phyloP scores from a whole-genome alignment of 2,113 vertebrate genomes.

The Eidolon helvum region DNA sequence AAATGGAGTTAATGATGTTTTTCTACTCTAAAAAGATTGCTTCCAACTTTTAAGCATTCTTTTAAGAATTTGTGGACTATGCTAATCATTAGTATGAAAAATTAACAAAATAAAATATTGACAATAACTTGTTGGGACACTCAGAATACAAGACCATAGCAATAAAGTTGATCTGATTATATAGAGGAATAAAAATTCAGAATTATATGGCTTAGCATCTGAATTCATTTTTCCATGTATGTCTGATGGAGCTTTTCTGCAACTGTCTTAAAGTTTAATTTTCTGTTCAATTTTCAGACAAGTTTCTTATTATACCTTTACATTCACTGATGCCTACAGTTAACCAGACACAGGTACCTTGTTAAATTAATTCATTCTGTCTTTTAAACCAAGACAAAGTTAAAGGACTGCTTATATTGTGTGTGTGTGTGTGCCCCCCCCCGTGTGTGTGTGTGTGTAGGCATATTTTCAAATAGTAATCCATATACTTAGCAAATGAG shows the following conservation, averaged over 20 bases:
- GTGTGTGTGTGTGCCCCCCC: too few species aligned
- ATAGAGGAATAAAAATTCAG: neutral
- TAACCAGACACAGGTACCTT: slow-evolving; percentile 95
- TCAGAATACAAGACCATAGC: neutral
- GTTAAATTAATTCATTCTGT: slow-evolving; percentile 32
- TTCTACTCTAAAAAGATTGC: neutral
- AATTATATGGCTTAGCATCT: neutral
- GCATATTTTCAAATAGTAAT: slow-evolving; percentile 15
- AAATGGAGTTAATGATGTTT: neutral
- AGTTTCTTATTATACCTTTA: slow-evolving; percentile 96
- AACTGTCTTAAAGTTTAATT: slow-evolving; percentile 13
- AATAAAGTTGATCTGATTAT: neutral
- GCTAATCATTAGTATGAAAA: neutral
- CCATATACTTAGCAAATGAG: neutral
- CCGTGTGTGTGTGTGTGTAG: neutral
- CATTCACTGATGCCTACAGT: slow-evolving; percentile 99
- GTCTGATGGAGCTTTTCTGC: neutral
- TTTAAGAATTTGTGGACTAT: neutral
- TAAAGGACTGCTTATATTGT: neutral
- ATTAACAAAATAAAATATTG: neutral
- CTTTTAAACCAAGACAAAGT: neutral
- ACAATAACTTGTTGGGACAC: neutral
- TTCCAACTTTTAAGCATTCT: neutral
- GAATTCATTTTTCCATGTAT: neutral
- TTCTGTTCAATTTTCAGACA: slow-evolving; percentile 88